Percentiles rank a stretch among this genome's conserved stretches.
phyloP scores from a whole-genome alignment of 2,888 invertebrate species.

The Drosophila neutralis region DNA sequence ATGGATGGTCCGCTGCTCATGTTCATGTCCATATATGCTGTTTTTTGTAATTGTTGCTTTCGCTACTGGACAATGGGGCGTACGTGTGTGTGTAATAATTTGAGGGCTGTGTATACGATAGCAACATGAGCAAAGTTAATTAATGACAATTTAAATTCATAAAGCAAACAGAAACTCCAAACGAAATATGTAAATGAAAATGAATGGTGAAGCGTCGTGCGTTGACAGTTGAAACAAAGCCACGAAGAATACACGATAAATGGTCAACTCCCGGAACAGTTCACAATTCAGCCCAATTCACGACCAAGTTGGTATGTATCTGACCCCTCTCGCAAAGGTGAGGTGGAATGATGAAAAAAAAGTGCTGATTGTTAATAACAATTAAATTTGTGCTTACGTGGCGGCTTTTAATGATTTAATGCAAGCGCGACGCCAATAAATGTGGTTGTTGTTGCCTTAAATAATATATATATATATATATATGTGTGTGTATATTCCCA shows the following conservation, averaged over 20 bases:
- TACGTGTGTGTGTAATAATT: conserved; percentile 64
- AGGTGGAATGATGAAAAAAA: conserved; percentile 33
- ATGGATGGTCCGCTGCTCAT: conserved; percentile 61
- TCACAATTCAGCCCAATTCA: conserved; percentile 1
- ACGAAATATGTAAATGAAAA: conserved; percentile 73
- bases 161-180: conserved; percentile 71
- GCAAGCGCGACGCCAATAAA: conserved; percentile 46
- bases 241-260: conserved; percentile 52
- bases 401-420: conserved; percentile 80
- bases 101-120: conserved; percentile 25
- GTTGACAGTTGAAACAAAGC: conserved; percentile 57
- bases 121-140: conserved; percentile 69
- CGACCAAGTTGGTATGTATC: conserved; percentile 6
- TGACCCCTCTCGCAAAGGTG: conserved; percentile 3
- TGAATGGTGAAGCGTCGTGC: conserved; percentile 65
- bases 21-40: conserved; percentile 9
- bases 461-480: conserved; percentile 5
- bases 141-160: conserved; percentile 83
- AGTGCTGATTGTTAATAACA: conserved; percentile 80
- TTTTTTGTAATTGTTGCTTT: conserved; percentile 2
- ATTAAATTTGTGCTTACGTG: conserved; percentile 81
- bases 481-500: conserved; percentile 34
- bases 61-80: conserved; percentile 12
- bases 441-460: conserved; percentile 6
- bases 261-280: conserved; percentile 26